These are phyloP conservation scores for Epirrhoe tristata DNA, from an alignment of 2,888 invertebrate species.

Conservation along the genomic window DNA sequence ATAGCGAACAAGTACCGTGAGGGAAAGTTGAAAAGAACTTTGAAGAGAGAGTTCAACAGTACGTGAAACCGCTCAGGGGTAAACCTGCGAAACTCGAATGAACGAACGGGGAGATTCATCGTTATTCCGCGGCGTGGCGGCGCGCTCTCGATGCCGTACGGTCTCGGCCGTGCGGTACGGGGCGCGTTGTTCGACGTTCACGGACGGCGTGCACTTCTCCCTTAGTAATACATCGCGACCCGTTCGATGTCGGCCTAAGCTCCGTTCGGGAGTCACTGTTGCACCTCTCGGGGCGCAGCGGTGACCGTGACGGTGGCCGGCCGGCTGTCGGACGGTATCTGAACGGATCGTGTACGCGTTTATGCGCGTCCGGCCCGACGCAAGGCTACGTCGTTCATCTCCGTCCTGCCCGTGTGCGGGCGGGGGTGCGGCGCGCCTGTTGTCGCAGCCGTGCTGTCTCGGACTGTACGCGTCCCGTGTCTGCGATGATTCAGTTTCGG, in stretches of 20 bases:
- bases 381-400: conserved; percentile 46
- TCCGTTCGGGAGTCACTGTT: conserved; percentile 53
- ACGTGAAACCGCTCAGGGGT: conserved; percentile 82
- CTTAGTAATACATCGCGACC: conserved; percentile 60
- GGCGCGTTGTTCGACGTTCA: conserved; percentile 49
- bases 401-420: conserved; percentile 62
- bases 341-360: no score
- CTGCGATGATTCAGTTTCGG: conserved; percentile 26
- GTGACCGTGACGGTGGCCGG: no score
- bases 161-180: conserved; percentile 28
- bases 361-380: conserved; percentile 52
- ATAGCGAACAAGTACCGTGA: conserved; percentile 89
- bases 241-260: conserved; percentile 66
- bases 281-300: neutral
- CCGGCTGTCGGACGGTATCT: no score
- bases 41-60: conserved; percentile 86
- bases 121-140: conserved; percentile 19
- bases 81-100: conserved; percentile 85
- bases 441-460: conserved; percentile 58
- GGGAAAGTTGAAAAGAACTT: conserved; percentile 90
- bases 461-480: conserved; percentile 59
- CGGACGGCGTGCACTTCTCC: conserved; percentile 64
- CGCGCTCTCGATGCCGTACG: neutral
- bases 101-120: conserved; percentile 74
- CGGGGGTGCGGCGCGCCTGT: conserved; percentile 49